Conservation (phyloP, 2,888 invertebrate genomes). For the Chydorus sphaericus region DNA sequence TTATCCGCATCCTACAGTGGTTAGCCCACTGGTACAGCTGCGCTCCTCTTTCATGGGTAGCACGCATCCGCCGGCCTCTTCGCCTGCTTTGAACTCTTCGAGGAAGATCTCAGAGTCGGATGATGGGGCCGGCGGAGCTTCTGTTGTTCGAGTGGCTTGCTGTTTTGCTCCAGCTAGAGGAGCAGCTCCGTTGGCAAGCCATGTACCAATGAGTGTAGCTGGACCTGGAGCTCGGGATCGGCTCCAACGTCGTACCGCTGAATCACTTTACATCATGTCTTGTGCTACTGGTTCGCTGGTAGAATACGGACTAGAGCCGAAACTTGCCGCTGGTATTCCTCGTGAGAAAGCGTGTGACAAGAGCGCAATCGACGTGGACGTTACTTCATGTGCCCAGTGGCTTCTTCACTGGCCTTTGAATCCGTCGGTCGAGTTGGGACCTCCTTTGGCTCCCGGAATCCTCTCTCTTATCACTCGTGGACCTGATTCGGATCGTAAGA, state of each 20-base stretch:
- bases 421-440: conserved; percentile 7
- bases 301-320: conserved; percentile 76
- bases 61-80: neutral
- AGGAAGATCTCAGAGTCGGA: conserved; percentile 35
- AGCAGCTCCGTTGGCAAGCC: conserved; percentile 22
- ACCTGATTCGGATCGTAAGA: conserved; percentile 42
- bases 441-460: conserved; percentile 17
- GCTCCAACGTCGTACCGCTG: conserved; percentile 31
- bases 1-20: conserved; percentile 67
- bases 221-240: conserved; percentile 15
- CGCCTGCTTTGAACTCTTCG: neutral
- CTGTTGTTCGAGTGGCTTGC: conserved; percentile 55
- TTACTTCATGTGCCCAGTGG: conserved; percentile 83
- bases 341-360: conserved; percentile 78
- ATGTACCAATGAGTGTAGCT: conserved; percentile 29
- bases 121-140: conserved; percentile 51
- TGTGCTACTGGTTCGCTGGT: conserved; percentile 73
- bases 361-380: conserved; percentile 67
- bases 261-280: conserved; percentile 80
- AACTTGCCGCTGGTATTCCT: conserved; percentile 38
- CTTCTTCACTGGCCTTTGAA: conserved; percentile 38
- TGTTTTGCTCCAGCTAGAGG: conserved; percentile 49
- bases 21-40: conserved; percentile 71
- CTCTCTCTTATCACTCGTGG: conserved; percentile 27
- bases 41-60: conserved; percentile 33